Percentiles rank a stretch among this genome's conserved stretches.
phyloP scores from a whole-genome alignment of 2,113 vertebrate species.

The Podarcis raffonei region DNA sequence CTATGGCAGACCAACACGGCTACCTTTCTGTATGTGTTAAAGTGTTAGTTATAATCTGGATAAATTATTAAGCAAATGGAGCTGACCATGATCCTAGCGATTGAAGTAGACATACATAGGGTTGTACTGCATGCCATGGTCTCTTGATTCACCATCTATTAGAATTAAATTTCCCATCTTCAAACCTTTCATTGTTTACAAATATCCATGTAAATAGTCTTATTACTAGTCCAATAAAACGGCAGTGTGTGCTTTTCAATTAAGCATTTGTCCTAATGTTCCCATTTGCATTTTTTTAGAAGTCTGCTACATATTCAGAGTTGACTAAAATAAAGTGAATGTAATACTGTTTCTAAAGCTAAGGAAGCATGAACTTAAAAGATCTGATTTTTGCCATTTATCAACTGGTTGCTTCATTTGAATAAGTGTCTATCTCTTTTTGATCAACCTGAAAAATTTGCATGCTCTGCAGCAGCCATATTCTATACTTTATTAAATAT shows the following conservation, averaged over 20 bases:
- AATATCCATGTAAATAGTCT: background rate
- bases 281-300: slow-evolving; percentile 38
- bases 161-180: slow-evolving; percentile 50
- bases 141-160: slow-evolving; percentile 58
- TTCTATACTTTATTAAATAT: slow-evolving; percentile 85
- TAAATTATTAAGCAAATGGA: slow-evolving; percentile 65
- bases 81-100: slow-evolving; percentile 59
- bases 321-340: slow-evolving; percentile 43
- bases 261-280: slow-evolving; percentile 52
- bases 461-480: slow-evolving; percentile 73
- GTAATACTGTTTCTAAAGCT: slow-evolving; percentile 54
- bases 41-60: background rate
- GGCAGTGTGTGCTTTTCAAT: slow-evolving; percentile 52
- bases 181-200: slow-evolving; percentile 23
- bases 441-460: slow-evolving; percentile 73
- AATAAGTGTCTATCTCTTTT: slow-evolving; percentile 68
- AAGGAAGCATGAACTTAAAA: slow-evolving; percentile 62
- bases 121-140: slow-evolving; percentile 48
- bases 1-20: no score
- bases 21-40: background rate
- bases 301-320: slow-evolving; percentile 53
- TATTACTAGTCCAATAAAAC: slow-evolving; percentile 61
- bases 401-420: slow-evolving; percentile 73
- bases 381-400: slow-evolving; percentile 40
- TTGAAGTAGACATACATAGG: background rate